These are phyloP conservation scores for Sipha flava DNA, from an alignment of 1,140 invertebrate species.

Conservation along the genomic window DNA sequence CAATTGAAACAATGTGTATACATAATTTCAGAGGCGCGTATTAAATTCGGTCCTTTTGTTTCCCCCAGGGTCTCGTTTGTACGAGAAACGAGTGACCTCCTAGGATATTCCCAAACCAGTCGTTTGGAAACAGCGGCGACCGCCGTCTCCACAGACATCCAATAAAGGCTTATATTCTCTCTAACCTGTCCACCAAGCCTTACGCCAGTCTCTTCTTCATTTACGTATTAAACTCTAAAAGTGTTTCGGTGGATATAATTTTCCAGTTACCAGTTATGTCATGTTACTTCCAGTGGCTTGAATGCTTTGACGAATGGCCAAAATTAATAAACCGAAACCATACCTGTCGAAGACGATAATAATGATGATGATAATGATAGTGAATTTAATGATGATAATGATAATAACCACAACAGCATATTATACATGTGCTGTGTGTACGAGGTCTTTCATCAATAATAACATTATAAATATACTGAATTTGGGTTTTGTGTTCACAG, in stretches of 20 bases:
- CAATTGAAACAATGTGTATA: slow-evolving; percentile 20
- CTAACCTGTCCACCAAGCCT: neutral
- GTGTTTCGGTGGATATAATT: too few species aligned
- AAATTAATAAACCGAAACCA: neutral
- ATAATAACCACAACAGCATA: too few species aligned
- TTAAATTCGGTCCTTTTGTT: neutral
- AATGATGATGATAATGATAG: too few species aligned
- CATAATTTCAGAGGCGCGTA: slow-evolving; percentile 15
- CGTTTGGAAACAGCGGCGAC: slow-evolving; percentile 5
- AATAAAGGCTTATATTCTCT: slow-evolving; percentile 23
- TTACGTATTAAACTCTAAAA: too few species aligned
- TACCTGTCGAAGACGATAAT: neutral
- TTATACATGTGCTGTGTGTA: too few species aligned
- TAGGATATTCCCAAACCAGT: slow-evolving; percentile 17
- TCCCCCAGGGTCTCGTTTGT: slow-evolving; percentile 21
- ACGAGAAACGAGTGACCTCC: slow-evolving; percentile 11
- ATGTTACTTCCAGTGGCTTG: too few species aligned
- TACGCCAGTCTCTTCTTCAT: neutral
- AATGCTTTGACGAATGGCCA: neutral
- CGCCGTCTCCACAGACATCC: neutral
- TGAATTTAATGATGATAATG: too few species aligned
- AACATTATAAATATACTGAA: too few species aligned
- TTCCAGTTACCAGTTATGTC: too few species aligned
- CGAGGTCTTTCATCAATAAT: too few species aligned
- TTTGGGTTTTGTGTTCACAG: neutral